Conservation (phyloP, 1,140 invertebrate species). For the Lordiphosa stackelbergi region DNA sequence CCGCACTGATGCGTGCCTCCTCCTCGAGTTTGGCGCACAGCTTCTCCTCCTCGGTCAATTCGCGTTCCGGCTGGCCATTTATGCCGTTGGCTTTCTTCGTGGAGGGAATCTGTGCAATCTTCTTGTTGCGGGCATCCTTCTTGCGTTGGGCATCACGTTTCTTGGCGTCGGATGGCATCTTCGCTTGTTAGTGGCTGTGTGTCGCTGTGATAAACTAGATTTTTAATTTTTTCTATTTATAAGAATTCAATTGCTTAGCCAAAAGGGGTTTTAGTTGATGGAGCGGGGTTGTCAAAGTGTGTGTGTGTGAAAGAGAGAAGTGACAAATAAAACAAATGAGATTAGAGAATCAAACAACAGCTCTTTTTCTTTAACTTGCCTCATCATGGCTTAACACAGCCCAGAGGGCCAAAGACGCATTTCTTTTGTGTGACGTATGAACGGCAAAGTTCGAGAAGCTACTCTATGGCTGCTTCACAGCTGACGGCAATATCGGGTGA, state of each 20-base stretch:
- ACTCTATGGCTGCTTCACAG: no score
- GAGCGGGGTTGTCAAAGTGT: not conserved
- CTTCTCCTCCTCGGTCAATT: conserved; percentile 84
- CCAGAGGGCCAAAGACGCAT: no score
- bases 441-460: no score
- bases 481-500: no score
- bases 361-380: no score
- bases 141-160: conserved; percentile 98
- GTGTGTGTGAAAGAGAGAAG: conserved; percentile 9
- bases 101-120: conserved; percentile 79
- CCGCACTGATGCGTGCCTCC: conserved; percentile 93
- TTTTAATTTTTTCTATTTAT: not conserved
- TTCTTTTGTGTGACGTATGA: no score
- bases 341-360: no score
- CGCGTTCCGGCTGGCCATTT: conserved; percentile 62
- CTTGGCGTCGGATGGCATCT: conserved; percentile 82
- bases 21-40: conserved; percentile 92
- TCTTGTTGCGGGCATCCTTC: conserved; percentile 92
- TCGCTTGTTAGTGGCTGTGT: conserved; percentile 7
- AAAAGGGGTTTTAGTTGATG: conserved; percentile 13
- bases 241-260: conserved; percentile 14
- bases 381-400: no score
- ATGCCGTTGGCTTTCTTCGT: conserved; percentile 61
- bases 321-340: not conserved
- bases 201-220: conserved; percentile 6